phyloP scores from a whole-genome alignment of 2,797 vertebrate species.

The Spondyliosoma cantharus region DNA sequence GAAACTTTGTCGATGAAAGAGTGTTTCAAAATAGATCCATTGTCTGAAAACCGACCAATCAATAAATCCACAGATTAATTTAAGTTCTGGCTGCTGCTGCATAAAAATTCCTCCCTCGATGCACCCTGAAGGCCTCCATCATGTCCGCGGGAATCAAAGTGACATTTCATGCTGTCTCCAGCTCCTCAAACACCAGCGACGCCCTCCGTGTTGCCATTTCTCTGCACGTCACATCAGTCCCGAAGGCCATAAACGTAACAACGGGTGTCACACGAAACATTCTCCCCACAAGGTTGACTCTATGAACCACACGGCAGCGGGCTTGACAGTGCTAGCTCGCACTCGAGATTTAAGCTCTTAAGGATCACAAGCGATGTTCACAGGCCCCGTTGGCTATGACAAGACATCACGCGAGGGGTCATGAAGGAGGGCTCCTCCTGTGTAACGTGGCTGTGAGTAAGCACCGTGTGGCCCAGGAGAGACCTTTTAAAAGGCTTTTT shows the following conservation, averaged over 20 bases:
- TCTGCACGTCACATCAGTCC: conserved; percentile 27
- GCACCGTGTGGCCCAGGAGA: conserved; percentile 44
- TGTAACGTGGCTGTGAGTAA: conserved; percentile 40
- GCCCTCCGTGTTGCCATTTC: conserved; percentile 15
- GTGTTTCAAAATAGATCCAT: neutral
- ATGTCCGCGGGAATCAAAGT: neutral
- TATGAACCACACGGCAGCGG: conserved; percentile 38
- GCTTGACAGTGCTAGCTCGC: conserved; percentile 17
- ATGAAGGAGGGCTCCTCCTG: conserved; percentile 35
- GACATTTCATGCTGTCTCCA: neutral
- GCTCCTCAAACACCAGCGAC: neutral
- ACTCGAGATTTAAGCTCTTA: conserved; percentile 58
- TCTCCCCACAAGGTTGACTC: conserved; percentile 34
- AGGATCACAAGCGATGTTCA: conserved; percentile 60
- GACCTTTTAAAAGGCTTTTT: conserved; percentile 70
- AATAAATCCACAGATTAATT: neutral
- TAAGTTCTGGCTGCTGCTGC: too few relatives aligned
- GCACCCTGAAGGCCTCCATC: neutral
- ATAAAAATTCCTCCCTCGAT: neutral
- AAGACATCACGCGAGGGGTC: conserved; percentile 55
- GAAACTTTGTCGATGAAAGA: neutral
- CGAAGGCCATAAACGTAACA: conserved; percentile 29
- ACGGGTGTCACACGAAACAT: conserved; percentile 52
- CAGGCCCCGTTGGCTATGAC: conserved; percentile 31
- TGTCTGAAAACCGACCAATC: neutral